phyloP scores from a whole-genome alignment of 2,888 invertebrate genomes.

The Blastobasis adustella region DNA sequence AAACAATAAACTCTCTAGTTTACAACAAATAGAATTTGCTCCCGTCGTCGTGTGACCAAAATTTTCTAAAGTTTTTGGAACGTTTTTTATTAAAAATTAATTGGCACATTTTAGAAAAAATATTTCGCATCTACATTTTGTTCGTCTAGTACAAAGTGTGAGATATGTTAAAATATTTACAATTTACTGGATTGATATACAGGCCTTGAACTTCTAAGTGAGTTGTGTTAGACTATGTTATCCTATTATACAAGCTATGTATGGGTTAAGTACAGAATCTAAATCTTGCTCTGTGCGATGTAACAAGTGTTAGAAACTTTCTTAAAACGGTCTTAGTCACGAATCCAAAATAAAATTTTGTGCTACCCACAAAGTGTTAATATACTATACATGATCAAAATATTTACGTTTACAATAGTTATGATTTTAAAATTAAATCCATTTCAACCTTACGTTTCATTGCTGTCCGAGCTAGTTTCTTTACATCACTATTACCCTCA shows the following conservation, averaged over 20 bases:
- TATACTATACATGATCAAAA: too few relatives aligned
- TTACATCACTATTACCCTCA: too few relatives aligned
- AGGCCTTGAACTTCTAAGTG: background rate
- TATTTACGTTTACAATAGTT: too few relatives aligned
- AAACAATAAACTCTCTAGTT: conserved; percentile 35
- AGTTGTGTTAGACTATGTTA: background rate
- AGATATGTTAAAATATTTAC: conserved; percentile 18
- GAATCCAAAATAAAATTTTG: too few relatives aligned
- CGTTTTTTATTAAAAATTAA: conserved; percentile 14
- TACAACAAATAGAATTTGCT: conserved; percentile 30
- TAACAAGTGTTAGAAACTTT: too few relatives aligned
- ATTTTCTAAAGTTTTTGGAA: conserved; percentile 14
- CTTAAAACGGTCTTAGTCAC: too few relatives aligned
- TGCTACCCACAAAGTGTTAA: too few relatives aligned
- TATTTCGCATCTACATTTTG: background rate
- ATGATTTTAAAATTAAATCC: too few relatives aligned
- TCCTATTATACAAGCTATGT: background rate
- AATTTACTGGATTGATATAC: conserved; percentile 2
- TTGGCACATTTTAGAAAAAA: conserved; percentile 30
- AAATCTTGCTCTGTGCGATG: too few relatives aligned
- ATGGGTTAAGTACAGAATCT: background rate
- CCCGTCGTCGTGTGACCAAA: conserved; percentile 14
- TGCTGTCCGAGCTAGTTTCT: too few relatives aligned
- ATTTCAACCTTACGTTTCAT: too few relatives aligned
- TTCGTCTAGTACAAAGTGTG: conserved; percentile 1